These are phyloP conservation scores for Apis cerana DNA, from an alignment of 1,140 invertebrate species.

Conservation along the genomic window DNA sequence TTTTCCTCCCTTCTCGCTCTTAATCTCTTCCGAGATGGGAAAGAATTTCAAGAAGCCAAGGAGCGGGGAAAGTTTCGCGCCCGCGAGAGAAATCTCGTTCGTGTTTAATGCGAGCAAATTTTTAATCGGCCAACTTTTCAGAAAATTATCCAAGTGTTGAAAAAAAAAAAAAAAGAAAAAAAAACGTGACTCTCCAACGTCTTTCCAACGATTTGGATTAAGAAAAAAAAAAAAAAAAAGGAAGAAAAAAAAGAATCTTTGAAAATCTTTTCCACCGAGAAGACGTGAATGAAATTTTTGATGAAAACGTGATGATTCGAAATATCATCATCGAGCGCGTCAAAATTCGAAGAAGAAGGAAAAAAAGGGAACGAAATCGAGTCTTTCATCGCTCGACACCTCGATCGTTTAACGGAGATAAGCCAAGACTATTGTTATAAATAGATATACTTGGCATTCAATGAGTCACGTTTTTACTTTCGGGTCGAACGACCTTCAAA, in stretches of 20 bases:
- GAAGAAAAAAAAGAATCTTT: too few relatives aligned
- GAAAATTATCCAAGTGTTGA: not conserved
- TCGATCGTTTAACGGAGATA: not conserved
- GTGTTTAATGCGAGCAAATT: slow-evolving; percentile 4
- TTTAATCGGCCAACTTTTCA: slow-evolving; percentile 10
- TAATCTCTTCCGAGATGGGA: too few relatives aligned
- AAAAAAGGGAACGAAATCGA: not conserved
- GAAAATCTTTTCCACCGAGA: too few relatives aligned
- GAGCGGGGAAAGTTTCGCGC: slow-evolving; percentile 4
- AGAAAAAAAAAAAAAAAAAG: not conserved
- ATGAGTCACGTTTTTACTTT: slow-evolving; percentile 24
- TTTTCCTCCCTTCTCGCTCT: not conserved
- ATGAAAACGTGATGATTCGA: too few relatives aligned
- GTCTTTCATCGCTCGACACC: not conserved
- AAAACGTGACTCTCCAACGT: not conserved
- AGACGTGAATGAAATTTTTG: too few relatives aligned
- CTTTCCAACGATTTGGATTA: not conserved
- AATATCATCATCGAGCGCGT: too few relatives aligned
- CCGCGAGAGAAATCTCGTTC: not conserved
- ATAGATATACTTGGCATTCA: slow-evolving; percentile 32
- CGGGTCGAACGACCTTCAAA: slow-evolving; percentile 35
- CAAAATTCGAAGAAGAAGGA: not conserved
- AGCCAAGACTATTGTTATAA: not conserved
- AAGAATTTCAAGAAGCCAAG: not conserved
- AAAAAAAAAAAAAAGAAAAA: not conserved